Conservation (phyloP, 2,888 invertebrate genomes). For the Diogma glabrata region DNA sequence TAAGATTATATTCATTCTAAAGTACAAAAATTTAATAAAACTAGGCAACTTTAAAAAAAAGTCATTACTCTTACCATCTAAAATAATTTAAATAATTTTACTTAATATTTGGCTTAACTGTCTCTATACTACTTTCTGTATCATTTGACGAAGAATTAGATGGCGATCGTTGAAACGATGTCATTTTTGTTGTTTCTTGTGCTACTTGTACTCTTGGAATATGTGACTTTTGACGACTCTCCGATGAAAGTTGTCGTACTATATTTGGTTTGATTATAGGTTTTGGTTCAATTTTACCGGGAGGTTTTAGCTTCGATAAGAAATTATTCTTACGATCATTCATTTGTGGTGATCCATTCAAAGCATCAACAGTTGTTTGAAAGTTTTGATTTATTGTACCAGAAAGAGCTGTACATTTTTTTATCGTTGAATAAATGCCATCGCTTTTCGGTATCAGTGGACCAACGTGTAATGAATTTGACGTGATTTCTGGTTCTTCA, state of each 20-base stretch:
- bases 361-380: slow-evolving; percentile 20
- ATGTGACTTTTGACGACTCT: slow-evolving; percentile 3
- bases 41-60: too few relatives aligned
- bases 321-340: slow-evolving; percentile 3
- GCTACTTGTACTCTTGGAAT: slow-evolving; percentile 16
- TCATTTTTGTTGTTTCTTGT: slow-evolving; percentile 6
- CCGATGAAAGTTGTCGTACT: neutral
- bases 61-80: too few relatives aligned
- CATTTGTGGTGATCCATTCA: slow-evolving; percentile 9
- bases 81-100: too few relatives aligned
- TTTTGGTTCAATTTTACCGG: slow-evolving; percentile 13
- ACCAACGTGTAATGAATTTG: slow-evolving; percentile 43
- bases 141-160: slow-evolving; percentile 22
- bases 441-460: slow-evolving; percentile 39
- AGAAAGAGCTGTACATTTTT: slow-evolving; percentile 2
- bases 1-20: too few relatives aligned
- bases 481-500: slow-evolving; percentile 39
- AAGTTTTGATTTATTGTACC: slow-evolving; percentile 11
- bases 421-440: slow-evolving; percentile 20
- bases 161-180: neutral
- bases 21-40: too few relatives aligned
- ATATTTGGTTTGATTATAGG: slow-evolving; percentile 16
- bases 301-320: neutral
- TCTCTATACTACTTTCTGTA: slow-evolving; percentile 30
- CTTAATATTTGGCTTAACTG: slow-evolving; percentile 34